These are phyloP conservation scores for Morelia viridis DNA, from an alignment of 2,797 vertebrate species.

Conservation along the genomic window DNA sequence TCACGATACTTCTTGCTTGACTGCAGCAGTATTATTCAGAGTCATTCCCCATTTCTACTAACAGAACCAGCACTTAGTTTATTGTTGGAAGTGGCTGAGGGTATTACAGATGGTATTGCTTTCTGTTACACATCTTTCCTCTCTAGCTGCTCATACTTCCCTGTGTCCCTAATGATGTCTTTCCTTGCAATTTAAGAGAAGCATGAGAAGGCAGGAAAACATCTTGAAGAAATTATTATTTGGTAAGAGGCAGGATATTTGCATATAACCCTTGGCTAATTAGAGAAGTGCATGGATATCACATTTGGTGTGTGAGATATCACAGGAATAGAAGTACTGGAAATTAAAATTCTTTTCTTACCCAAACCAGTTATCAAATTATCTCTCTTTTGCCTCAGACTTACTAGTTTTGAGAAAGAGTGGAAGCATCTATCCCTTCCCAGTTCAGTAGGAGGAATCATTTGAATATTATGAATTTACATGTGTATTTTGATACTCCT, in stretches of 20 bases:
- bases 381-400: neutral
- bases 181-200: neutral
- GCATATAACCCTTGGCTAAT: neutral
- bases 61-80: neutral
- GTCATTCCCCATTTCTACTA: constrained; percentile 2
- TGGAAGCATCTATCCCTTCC: neutral
- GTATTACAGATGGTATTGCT: neutral
- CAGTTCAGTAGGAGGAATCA: neutral
- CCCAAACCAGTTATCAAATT: neutral
- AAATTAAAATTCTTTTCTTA: neutral
- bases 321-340: neutral
- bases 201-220: neutral
- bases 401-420: neutral
- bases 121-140: neutral
- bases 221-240: neutral
- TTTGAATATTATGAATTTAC: neutral
- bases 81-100: neutral
- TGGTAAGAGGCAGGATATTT: neutral
- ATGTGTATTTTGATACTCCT: neutral
- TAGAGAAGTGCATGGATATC: neutral
- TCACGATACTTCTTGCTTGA: neutral
- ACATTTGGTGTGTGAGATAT: neutral
- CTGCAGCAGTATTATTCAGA: neutral
- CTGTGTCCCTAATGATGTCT: neutral
- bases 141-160: neutral